These are phyloP conservation scores for Cylas formicarius DNA, from an alignment of 1,140 invertebrate species.

Conservation along the genomic window DNA sequence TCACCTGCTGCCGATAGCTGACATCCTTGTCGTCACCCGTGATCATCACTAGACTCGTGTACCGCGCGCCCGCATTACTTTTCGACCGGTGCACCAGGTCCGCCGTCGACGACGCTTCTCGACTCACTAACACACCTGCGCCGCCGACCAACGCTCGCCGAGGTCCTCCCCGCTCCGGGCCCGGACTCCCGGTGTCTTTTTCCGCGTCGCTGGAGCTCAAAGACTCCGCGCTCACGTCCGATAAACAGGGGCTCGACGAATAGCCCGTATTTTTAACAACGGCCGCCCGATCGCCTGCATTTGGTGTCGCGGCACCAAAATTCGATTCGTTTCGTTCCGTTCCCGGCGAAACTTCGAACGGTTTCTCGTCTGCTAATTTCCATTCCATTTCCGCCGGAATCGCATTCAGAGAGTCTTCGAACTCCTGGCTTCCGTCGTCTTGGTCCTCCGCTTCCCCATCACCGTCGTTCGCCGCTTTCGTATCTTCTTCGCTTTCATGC, in stretches of 20 bases:
- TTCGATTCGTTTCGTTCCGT: too few relatives aligned
- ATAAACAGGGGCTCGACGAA: constrained; percentile 34
- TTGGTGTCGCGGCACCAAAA: too few relatives aligned
- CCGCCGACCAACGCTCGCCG: too few relatives aligned
- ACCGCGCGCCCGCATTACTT: constrained; percentile 55
- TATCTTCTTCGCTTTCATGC: background rate
- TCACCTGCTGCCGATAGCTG: constrained; percentile 52
- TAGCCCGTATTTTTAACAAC: constrained; percentile 16
- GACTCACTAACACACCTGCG: constrained; percentile 32
- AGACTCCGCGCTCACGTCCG: constrained; percentile 36
- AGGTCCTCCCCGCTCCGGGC: constrained; percentile 6
- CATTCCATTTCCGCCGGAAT: too few relatives aligned
- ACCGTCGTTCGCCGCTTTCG: background rate
- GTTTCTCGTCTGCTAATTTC: too few relatives aligned
- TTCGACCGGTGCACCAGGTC: constrained; percentile 40
- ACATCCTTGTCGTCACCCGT: constrained; percentile 52
- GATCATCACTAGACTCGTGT: constrained; percentile 81
- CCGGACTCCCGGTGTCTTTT: constrained; percentile 15
- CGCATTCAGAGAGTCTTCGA: too few relatives aligned
- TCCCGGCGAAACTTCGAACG: too few relatives aligned
- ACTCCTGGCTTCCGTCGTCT: too few relatives aligned
- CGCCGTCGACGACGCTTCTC: constrained; percentile 41
- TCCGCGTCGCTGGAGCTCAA: constrained; percentile 33
- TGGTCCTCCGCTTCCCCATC: background rate
- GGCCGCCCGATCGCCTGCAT: too few relatives aligned